Conservation (phyloP, 2,797 vertebrate species). For the Euphonia xanthogaster region DNA sequence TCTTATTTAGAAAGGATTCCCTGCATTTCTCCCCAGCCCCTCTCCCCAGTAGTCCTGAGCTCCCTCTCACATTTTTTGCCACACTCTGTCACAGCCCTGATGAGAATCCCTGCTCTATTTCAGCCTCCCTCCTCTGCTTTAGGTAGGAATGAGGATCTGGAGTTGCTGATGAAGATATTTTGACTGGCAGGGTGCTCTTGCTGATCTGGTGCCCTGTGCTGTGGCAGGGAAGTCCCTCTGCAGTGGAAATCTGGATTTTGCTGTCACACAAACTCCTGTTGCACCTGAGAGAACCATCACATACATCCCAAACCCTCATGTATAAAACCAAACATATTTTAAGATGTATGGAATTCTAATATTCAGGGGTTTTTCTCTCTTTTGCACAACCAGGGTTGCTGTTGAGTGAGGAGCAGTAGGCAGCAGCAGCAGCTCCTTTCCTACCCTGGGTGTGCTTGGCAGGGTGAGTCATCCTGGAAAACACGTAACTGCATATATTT, state of each 20-base stretch:
- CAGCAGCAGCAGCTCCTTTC: conserved; percentile 5
- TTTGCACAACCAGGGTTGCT: not conserved
- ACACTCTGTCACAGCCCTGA: not conserved
- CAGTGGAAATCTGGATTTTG: not conserved
- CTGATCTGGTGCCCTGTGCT: not conserved
- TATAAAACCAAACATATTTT: not conserved
- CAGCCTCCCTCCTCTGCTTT: not conserved
- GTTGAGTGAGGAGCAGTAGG: not conserved
- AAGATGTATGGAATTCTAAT: not conserved
- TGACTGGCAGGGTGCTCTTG: not conserved
- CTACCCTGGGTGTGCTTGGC: not conserved
- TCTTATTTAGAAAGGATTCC: not conserved
- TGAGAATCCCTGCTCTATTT: not conserved
- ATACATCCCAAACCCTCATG: not conserved
- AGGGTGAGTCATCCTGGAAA: conserved; percentile 44
- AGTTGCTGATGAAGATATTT: not conserved
- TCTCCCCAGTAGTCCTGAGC: not conserved
- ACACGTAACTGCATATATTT: conserved; percentile 9
- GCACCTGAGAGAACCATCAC: not conserved
- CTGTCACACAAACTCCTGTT: not conserved
- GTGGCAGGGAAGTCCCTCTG: not conserved
- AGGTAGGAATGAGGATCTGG: not conserved
- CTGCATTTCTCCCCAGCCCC: not conserved
- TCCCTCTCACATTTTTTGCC: not conserved
- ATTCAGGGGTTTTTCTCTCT: not conserved